A percentile compares a stretch with the other conserved stretches of the same genome.
phyloP scores from a whole-genome alignment of 2,113 vertebrate genomes.

The Tragelaphus strepsiceros region DNA sequence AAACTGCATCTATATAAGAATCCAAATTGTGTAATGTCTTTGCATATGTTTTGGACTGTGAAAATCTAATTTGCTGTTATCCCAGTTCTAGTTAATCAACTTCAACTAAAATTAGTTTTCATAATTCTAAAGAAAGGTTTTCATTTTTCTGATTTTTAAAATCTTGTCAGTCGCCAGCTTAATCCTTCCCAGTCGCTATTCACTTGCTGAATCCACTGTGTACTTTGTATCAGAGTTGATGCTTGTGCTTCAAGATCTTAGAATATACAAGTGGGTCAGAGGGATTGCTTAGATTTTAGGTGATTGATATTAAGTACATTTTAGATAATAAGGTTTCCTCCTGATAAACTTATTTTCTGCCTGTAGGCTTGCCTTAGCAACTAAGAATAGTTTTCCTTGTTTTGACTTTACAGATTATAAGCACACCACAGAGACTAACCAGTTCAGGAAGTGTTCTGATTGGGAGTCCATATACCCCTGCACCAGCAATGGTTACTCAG shows the following conservation, averaged over 20 bases:
- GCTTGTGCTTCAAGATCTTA: neutral
- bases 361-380: neutral
- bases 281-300: neutral
- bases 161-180: neutral
- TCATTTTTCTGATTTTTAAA: slow-evolving; percentile 27
- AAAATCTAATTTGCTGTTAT: neutral
- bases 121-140: slow-evolving; percentile 28
- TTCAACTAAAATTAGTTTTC: neutral
- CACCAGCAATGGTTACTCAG: slow-evolving; percentile 88
- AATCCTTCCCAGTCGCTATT: neutral
- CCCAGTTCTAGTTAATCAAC: neutral
- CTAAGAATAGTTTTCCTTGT: neutral
- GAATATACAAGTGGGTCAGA: neutral
- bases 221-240: neutral
- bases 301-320: neutral
- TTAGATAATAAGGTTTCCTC: neutral
- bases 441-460: slow-evolving; percentile 86
- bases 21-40: neutral
- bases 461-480: slow-evolving; percentile 82
- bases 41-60: neutral
- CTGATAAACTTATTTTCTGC: neutral
- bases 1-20: neutral
- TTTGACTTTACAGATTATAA: slow-evolving; percentile 84
- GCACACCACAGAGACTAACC: slow-evolving; percentile 86
- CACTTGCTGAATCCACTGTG: neutral